Conservation (phyloP, 2,888 invertebrate species). For the Drosophila flavopinicola region DNA sequence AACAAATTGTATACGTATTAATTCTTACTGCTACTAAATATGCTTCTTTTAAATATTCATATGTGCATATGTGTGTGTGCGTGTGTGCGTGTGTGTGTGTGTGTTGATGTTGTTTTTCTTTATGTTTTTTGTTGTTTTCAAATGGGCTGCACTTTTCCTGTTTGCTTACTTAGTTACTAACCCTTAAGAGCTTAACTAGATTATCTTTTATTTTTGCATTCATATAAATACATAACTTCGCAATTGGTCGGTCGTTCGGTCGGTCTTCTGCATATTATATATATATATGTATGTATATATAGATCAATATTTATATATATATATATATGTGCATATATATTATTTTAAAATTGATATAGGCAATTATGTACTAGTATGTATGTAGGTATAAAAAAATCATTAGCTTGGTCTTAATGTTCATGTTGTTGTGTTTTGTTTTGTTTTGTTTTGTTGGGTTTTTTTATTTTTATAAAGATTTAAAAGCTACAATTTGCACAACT, state of each 20-base stretch:
- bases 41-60: constrained; percentile 5
- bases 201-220: constrained; percentile 17
- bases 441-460: too few relatives aligned
- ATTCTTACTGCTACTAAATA: constrained; percentile 7
- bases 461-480: constrained; percentile 44
- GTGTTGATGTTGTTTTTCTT: too few relatives aligned
- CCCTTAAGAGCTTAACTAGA: constrained; percentile 23
- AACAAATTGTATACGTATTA: constrained; percentile 43
- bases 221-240: constrained; percentile 52
- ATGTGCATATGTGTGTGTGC: not conserved
- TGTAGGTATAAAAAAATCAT: constrained; percentile 34
- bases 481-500: constrained; percentile 45
- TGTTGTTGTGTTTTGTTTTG: too few relatives aligned
- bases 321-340: constrained; percentile 18
- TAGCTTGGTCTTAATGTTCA: constrained; percentile 46
- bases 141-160: constrained; percentile 20
- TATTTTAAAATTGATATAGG: too few relatives aligned
- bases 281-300: constrained; percentile 16
- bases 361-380: constrained; percentile 12
- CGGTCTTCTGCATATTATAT: constrained; percentile 65
- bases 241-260: constrained; percentile 81
- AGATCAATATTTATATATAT: not conserved
- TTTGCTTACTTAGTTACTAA: constrained; percentile 13
- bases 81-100: constrained; percentile 4
- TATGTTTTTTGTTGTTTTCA: too few relatives aligned